Evolutionary conservation across 2,888 invertebrate genomes (phyloP), one percentile per base, ranked within the genome.

Genomic region (Masnerella sp.): DNA sequence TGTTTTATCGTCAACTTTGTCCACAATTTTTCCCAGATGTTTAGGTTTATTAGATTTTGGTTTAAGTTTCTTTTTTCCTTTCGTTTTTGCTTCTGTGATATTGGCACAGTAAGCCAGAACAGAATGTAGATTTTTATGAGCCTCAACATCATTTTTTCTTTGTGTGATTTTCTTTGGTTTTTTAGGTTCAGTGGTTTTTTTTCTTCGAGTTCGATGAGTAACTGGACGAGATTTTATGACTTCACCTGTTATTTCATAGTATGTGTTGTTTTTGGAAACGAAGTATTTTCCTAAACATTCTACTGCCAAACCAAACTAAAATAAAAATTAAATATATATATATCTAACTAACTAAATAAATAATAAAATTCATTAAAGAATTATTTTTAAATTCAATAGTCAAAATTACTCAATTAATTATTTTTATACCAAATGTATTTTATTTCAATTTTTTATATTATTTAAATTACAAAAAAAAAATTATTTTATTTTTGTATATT

Each of bases 61-160:
- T n/a, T n/a, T n/a, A n/a, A n/a, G n/a, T n/a, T n/a, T n/a, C n/a
- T n/a, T n/a, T n/a, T n/a, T n/a, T n/a, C n/a, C n/a, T 30, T 78
- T 77, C 14, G 81, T 80, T 2, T 61, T 36, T 0, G 82, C 78
- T 0, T 70, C 58, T 36, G 79, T 77, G 15, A 84, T 64, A 36
- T 81, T 79, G 0, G 82, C 80, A 18, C 83, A 82, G 12, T 83
- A 85, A 11, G 81, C 82, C 2, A 85, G 70, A 1, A 84, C 82
- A 9, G 76, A 81, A 51, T 85, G 85, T 3, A 85, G 75, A 70
- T 80, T 85, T 2, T 77, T 75, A 45, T 85, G 84, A 81, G 83
- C 84, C 20, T 80, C 81, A 11, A 62, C 74, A 9, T 80, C 78
- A 17, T 82, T 82, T 0, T 58, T 34, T 3, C 51, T 32, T 7